Percentiles rank a stretch among this genome's conserved stretches.
phyloP scores from a whole-genome alignment of 2,797 vertebrate species.

The Malacoctenus gilli region DNA sequence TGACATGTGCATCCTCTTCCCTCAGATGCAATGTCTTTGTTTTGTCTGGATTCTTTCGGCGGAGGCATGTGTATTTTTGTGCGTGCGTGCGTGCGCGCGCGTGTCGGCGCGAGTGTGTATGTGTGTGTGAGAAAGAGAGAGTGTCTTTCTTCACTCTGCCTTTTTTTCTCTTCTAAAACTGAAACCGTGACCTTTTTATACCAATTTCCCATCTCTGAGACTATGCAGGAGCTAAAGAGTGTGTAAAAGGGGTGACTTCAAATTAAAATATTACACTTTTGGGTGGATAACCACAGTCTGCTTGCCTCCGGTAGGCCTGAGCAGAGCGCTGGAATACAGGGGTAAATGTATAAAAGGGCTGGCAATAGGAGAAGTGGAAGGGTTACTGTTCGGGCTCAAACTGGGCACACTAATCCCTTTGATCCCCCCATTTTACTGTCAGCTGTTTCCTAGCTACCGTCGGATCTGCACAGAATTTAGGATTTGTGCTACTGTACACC shows the following conservation, averaged over 20 bases:
- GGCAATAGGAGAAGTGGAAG: slow-evolving; percentile 59
- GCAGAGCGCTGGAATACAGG: slow-evolving; percentile 23
- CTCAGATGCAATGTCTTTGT: slow-evolving; percentile 72
- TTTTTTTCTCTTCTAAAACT: slow-evolving; percentile 46
- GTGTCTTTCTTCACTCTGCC: slow-evolving; percentile 16
- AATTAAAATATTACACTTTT: slow-evolving; percentile 60
- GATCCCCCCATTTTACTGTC: slow-evolving; percentile 79
- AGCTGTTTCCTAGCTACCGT: slow-evolving; percentile 80
- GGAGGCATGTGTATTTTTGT: slow-evolving; percentile 37
- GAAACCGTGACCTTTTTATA: slow-evolving; percentile 67
- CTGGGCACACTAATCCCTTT: slow-evolving; percentile 77
- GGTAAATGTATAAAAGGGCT: slow-evolving; percentile 58
- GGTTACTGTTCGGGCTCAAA: slow-evolving; percentile 77
- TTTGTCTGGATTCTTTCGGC: slow-evolving; percentile 67
- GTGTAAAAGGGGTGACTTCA: slow-evolving; percentile 51
- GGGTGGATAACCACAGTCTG: slow-evolving; percentile 26
- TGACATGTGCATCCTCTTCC: slow-evolving; percentile 76
- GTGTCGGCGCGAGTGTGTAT: slow-evolving; percentile 6
- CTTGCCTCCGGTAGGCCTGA: slow-evolving; percentile 27
- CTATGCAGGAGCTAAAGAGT: slow-evolving; percentile 39
- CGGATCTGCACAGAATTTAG: slow-evolving; percentile 76
- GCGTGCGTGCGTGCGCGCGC: slow-evolving; percentile 9
- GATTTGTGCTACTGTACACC: slow-evolving; percentile 77
- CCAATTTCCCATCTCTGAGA: slow-evolving; percentile 48
- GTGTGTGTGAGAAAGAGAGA: background rate